Conservation (phyloP, 2,113 vertebrate species). For the Ploceus nigricollis region DNA sequence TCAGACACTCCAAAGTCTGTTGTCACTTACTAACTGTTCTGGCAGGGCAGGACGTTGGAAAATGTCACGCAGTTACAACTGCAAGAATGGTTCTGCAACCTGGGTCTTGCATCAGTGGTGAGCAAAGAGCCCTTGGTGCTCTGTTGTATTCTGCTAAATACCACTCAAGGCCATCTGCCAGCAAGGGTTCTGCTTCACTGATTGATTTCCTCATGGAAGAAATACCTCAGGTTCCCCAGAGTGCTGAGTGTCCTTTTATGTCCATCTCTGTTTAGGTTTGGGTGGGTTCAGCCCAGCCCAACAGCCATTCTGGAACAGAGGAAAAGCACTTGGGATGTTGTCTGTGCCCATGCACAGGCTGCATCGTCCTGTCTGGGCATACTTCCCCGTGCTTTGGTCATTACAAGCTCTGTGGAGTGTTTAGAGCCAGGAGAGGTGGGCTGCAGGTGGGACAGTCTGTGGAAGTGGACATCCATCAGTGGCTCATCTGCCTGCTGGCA, state of each 20-base stretch:
- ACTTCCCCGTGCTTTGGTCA: neutral
- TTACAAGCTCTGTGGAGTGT: neutral
- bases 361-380: neutral
- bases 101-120: neutral
- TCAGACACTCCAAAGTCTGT: neutral
- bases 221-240: neutral
- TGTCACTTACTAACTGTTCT: neutral
- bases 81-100: neutral
- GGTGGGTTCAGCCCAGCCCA: neutral
- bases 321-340: neutral
- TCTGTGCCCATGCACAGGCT: accelerated
- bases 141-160: neutral
- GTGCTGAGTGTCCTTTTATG: neutral
- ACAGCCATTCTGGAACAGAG: neutral
- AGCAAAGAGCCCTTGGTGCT: neutral
- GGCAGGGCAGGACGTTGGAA: neutral
- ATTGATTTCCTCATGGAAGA: neutral
- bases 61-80: neutral
- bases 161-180: neutral
- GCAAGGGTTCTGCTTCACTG: neutral
- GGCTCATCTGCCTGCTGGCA: neutral
- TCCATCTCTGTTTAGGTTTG: neutral
- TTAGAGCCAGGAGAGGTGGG: neutral
- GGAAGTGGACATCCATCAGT: accelerated
- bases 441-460: neutral